Evolutionary conservation across 2,888 invertebrate genomes (phyloP).

Genomic region (Noctua comes): DNA sequence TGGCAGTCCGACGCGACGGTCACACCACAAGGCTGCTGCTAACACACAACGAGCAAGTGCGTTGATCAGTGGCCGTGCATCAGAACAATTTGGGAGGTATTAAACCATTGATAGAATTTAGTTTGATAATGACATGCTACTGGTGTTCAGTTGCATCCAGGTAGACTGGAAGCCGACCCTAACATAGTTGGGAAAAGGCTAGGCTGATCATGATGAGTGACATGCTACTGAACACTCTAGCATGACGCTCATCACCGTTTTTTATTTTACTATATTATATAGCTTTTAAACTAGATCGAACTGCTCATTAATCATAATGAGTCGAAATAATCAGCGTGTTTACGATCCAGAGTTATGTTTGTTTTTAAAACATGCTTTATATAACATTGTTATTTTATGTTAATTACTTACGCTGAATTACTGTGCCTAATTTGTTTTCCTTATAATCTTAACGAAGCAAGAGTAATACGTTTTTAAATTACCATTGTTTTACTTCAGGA

Average conservation of each 20-base stretch:
- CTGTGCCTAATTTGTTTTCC: not conserved
- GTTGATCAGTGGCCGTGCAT: too few species aligned
- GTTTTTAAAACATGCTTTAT: conserved; percentile 13
- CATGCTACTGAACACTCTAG: too few species aligned
- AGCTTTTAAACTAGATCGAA: conserved; percentile 1
- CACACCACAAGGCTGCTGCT: too few species aligned
- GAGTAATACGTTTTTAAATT: not conserved
- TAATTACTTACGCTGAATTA: conserved; percentile 20
- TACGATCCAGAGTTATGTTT: conserved; percentile 21
- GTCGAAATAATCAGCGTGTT: conserved; percentile 26
- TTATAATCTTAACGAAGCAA: not conserved
- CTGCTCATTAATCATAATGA: conserved; percentile 4
- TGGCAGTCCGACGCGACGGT: too few species aligned
- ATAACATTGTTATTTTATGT: conserved; percentile 25
- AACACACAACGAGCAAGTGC: too few species aligned
- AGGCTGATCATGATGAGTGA: too few species aligned
- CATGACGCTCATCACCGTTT: not conserved
- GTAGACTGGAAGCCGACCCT: too few species aligned
- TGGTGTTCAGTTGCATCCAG: too few species aligned
- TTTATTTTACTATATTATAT: not conserved
- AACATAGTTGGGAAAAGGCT: too few species aligned
- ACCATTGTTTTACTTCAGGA: conserved; percentile 11
- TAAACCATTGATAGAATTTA: too few species aligned
- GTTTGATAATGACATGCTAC: too few species aligned
- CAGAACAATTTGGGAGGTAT: too few species aligned